A percentile compares a stretch with the other conserved stretches of the same genome.
Evolutionary conservation across 2,113 vertebrate genomes (phyloP).

Genomic region (Paramormyrops kingsleyae): DNA sequence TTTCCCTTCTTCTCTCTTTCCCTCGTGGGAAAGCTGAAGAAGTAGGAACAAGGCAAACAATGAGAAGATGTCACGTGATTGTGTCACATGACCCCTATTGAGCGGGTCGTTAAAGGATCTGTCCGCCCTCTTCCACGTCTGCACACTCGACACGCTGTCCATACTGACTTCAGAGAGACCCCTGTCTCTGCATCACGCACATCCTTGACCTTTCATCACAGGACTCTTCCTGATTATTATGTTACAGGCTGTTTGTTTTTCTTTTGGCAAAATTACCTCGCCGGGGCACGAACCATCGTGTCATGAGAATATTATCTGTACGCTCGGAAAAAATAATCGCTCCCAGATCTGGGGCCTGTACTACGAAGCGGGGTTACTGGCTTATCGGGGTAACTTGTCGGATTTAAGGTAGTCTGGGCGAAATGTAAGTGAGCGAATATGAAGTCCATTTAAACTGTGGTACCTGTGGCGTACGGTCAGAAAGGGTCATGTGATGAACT

Average conservation of each 20-base stretch:
- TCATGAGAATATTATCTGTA: not conserved
- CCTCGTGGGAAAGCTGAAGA: not conserved
- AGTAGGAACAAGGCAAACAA: not conserved
- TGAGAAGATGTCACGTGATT: not conserved
- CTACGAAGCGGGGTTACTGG: too few species aligned
- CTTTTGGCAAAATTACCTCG: not conserved
- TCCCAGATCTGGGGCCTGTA: not conserved
- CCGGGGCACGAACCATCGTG: too few species aligned
- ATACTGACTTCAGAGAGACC: not conserved
- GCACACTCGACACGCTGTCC: not conserved
- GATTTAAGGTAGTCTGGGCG: too few species aligned
- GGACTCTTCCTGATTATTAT: not conserved
- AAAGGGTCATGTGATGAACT: not conserved
- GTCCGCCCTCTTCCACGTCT: not conserved
- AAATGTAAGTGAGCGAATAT: too few species aligned
- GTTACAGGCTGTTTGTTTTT: not conserved
- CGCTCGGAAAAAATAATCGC: not conserved
- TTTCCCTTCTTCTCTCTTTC: not conserved
- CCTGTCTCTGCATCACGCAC: not conserved
- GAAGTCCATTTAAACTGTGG: too few species aligned
- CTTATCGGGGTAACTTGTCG: too few species aligned
- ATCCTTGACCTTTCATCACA: not conserved
- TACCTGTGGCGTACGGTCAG: not conserved
- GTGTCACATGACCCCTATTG: not conserved
- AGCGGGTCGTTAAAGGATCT: not conserved